Base-by-base conservation (phyloP, 53 echinoderm and acorn worm genomes). In the Paracentrotus lividus region DNA sequence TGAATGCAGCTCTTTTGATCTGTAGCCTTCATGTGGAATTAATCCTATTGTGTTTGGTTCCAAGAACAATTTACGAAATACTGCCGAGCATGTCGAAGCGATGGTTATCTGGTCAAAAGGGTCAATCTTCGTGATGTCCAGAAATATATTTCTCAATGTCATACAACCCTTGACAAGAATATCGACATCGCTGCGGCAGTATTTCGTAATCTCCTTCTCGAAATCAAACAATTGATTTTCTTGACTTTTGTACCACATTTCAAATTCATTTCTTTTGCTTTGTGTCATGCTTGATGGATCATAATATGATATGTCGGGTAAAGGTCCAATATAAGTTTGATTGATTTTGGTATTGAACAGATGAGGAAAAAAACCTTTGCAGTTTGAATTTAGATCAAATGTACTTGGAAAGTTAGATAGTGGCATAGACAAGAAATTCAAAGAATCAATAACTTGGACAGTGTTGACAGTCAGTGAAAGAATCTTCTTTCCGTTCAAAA, bases 171-270 rank as follows among this genome's bases (percentile, higher is more conserved):
- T 69, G 47, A 84, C 49, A 0, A 92, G 53, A 24, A 92, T 53
- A 51, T 77, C 77, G 4, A 92, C 92, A 75, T 92, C 72, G 29
- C 75, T 76, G 0, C 45, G 54, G 32, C 92, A 92, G 15, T 92
- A 87, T 8, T 20, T 58, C 5, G 32, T 57, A 0, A 91, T 67
- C n/a, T 91, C 91, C 36, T 42, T 12, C 29, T 24, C 1, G 16
- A 44, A 49, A 75, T 92, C 55, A 77, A 51, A 92, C 49, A n/a
- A 10, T 84, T 84, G 1, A 8, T 47, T 26, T 24, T 24, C 49
- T 36, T 69, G 38, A 69, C 14, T 36, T 14, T 5, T 14, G 36
- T 69, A 69, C 69, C 69, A 36, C 16, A 16, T 69, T 8, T 69
- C 15, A 24, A 69, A 69, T 36, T 69, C 36, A 13, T 4, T 10